Evolutionary conservation across 1,140 invertebrate genomes (phyloP), one percentile per base, ranked within the genome.

Genomic region (Drosophila nigrodunni): DNA sequence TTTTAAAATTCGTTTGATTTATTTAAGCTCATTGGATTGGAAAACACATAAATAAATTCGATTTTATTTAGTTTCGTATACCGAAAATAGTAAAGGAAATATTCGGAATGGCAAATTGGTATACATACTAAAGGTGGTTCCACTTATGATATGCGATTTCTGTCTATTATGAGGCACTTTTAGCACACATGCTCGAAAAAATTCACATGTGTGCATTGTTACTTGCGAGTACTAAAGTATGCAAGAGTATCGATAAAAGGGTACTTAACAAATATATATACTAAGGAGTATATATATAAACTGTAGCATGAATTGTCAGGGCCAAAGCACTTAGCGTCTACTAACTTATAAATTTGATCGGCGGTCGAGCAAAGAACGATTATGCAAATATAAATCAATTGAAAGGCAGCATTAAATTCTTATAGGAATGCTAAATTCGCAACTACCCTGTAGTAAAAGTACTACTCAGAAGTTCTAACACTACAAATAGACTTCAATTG

Each of bases 331-430:
- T 88, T 88, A 73, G 80, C 80, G 30, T 79, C 60, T 44, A 74
- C 66, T 73, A 61, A 72, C 72, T 79, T 79, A 79, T 82, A 77
- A 82, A 67, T 70, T 87, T 62, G 61, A 69, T 80, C 70, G 77
- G 82, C 57, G 61, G 76, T 80, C 67, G 77, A 60, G 69, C 58
- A 72, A 72, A 82, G 64, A 75, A 79, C 72, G 76, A 77, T 79
- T 82, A 87, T 87, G 83, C 82, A 88, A 87, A 82, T 79, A 82
- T 70, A 87, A 87, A 82, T 87, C 82, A 87, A 82, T 87, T 88
- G 79, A 69, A 65, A 82, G 74, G 72, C 74, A 69, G 11, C 18
- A 50, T 13, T 9, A 44, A 50, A 44, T 18, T 30, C 44, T 18
- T 39, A 59, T 15, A 11, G 2, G 6, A 58, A 18, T 30, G 25